These are phyloP conservation scores for Gadus macrocephalus DNA, from an alignment of 2,113 vertebrate species.

Conservation along the genomic window DNA sequence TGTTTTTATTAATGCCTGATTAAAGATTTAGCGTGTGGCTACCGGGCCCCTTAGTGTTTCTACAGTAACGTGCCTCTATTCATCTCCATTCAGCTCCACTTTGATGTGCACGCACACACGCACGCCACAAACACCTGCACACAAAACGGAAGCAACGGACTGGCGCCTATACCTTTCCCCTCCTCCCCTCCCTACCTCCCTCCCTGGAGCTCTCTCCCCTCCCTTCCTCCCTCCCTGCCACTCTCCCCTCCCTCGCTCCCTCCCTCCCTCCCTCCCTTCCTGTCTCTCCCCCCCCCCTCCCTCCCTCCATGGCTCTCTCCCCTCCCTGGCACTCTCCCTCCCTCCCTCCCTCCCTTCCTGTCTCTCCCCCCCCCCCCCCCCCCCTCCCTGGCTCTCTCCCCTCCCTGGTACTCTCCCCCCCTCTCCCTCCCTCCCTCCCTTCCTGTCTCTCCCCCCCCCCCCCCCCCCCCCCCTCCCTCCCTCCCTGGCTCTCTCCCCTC, in stretches of 20 bases:
- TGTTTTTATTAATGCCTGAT: slow-evolving; percentile 62
- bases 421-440: too few relatives aligned
- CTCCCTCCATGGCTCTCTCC: neutral
- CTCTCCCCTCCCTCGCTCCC: neutral
- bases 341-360: too few relatives aligned
- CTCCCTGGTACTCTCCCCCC: too few relatives aligned
- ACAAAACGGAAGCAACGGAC: slow-evolving; percentile 10
- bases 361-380: too few relatives aligned
- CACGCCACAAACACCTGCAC: slow-evolving; percentile 18
- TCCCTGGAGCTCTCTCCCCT: too few relatives aligned
- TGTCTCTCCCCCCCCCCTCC: too few relatives aligned
- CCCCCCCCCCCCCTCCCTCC: neutral
- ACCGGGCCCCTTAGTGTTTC: slow-evolving; percentile 32
- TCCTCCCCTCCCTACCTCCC: too few relatives aligned
- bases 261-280: too few relatives aligned
- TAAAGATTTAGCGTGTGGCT: slow-evolving; percentile 51
- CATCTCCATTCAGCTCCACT: slow-evolving; percentile 14
- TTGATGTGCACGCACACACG: neutral
- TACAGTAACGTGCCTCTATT: slow-evolving; percentile 23
- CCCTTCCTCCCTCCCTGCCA: too few relatives aligned
- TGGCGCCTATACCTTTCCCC: slow-evolving; percentile 1
- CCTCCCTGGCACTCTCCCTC: too few relatives aligned
- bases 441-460: too few relatives aligned
- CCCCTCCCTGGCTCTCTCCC: neutral
- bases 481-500: too few relatives aligned